Evolutionary conservation across 2,888 invertebrate genomes (phyloP), one percentile per base, ranked within the genome.

Genomic region (Tinea trinotella): DNA sequence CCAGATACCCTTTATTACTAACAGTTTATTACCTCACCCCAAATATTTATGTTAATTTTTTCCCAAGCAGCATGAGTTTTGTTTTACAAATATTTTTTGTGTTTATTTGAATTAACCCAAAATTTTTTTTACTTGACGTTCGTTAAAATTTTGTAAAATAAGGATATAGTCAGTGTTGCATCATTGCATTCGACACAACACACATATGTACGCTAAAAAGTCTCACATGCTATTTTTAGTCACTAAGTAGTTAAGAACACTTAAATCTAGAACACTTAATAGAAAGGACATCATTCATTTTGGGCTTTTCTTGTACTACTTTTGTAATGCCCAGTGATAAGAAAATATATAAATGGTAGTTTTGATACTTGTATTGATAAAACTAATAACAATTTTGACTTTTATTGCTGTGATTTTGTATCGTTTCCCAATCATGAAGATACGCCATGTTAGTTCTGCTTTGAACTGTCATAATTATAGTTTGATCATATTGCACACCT

Each of bases 171-270:
- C 87, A 86, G 75, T 69, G 78, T 87, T 86, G 87, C 85, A 86
- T 80, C 85, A 85, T 85, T 87, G 87, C 86, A 78, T 87, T 87
- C 84, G 85, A 81, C 82, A 82, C 84, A 72, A 79, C 87, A 87
- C 87, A 86, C 86, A 87, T 68, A 83, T 87, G 87, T 86, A 86
- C 87, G 87, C 87, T 87, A 84, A 83, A 83, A 83, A 83, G 73
- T 75, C 76, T 79, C 67, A 70, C 72, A 64, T 67, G 65, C 24
- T 70, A 70, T 67, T 70, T 71, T 70, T 71, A 72, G 66, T 64
- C 70, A 74, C 68, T 65, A 40, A 48, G 6, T 50, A 50, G 50
- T 50, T 50, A 13, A 24, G 13, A 50, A 24, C 50, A 24, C 49
- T 20, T 20, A 22, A 6, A 20, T 20, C 9, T 50, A 50, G 22